Evolutionary conservation across 23 tunicate species (phyloP), one percentile per base, ranked within the genome.

Genomic region (Pegea sp.): DNA sequence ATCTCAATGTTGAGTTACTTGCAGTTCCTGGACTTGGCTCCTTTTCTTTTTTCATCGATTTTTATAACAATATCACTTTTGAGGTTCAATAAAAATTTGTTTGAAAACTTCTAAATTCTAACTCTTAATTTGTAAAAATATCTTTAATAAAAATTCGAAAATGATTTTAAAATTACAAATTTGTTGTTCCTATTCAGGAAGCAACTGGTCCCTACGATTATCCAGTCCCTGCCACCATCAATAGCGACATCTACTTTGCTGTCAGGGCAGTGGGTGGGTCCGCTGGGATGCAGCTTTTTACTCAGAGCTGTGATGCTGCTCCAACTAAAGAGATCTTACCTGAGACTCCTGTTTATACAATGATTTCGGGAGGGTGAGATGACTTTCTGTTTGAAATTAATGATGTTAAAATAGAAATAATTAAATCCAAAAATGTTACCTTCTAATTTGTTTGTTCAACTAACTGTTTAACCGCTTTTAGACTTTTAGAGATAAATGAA

Each of bases 261-360:
- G 32, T 81, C 11, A 66, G 93, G 4, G 75, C 93, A n/a, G 69
- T 72, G 16, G 93, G 93, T 24, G 93, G 93, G 3, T 66, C 34
- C 5, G 43, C 75, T 22, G 69, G 57, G 20, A 44, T 67, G 70
- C 54, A 72, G 49, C 46, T 81, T 16, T 81, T 71, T 51, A 81
- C 93, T 2, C 70, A 59, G 20, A 52, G 58, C 20, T 81, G 93
- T 54, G 49, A 63, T 22, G 93, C 93, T 11, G 26, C 52, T 50
- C 66, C 80, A 6, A 53, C 63, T 5, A 54, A 48, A 5, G 29
- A 13, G 24, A 32, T 29, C 4, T 24, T 33, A 3, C 59, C 55
- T 32, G 28, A 22, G 20, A 52, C 75, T 38, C 19, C 21, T 3
- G 28, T 46, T 4, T 78, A 78, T 46, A 49, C 64, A 22, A 70